Conservation (phyloP, 2,113 vertebrate species). For the Mus pahari region DNA sequence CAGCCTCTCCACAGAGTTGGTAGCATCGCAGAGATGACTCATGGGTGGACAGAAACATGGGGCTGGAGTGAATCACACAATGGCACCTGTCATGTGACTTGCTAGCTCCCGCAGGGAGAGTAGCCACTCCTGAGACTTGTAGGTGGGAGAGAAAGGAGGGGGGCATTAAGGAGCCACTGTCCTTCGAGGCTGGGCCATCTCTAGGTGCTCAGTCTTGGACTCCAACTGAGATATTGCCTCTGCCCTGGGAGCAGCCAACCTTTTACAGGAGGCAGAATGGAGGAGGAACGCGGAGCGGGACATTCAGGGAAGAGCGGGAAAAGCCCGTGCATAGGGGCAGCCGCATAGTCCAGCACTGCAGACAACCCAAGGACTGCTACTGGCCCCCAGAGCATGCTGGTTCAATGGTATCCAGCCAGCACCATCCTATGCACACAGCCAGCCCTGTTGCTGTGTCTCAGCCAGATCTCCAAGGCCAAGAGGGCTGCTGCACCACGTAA, state of each 20-base stretch:
- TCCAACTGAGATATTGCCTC: neutral
- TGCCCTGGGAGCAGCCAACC: neutral
- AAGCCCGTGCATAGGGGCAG: no score
- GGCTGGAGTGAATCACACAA: neutral
- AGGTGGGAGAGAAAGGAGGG: neutral
- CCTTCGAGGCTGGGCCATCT: neutral
- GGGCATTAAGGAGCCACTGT: neutral
- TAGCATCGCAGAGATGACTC: neutral
- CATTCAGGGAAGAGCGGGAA: neutral
- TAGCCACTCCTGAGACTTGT: neutral
- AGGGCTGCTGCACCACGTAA: rapidly evolving
- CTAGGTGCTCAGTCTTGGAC: neutral
- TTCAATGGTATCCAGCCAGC: neutral
- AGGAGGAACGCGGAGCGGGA: rapidly evolving
- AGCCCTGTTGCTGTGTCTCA: rapidly evolving
- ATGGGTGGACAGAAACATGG: neutral
- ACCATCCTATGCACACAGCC: no score
- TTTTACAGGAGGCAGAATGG: neutral
- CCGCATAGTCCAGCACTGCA: neutral
- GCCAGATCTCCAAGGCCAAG: neutral
- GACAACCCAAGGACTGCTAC: neutral
- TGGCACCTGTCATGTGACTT: neutral
- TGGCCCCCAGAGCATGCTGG: rapidly evolving
- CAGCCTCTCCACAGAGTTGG: neutral
- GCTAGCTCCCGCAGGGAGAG: no score